Evolutionary conservation across 2,797 vertebrate species (phyloP).

Genomic region (Notoglanidium macrostoma): DNA sequence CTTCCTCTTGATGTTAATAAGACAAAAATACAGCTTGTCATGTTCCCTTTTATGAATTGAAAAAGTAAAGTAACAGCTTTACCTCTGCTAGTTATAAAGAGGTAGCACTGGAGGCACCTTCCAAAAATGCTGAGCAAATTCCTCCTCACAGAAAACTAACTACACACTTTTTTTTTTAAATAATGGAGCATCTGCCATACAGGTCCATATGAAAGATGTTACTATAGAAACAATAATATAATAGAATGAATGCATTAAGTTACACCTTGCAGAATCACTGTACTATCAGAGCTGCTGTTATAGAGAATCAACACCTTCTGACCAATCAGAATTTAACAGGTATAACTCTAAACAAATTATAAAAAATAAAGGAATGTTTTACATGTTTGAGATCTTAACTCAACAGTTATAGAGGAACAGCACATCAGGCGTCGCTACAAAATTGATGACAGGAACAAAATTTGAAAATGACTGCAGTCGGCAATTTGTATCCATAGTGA

Average conservation of each 20-base stretch:
- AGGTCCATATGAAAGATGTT: neutral
- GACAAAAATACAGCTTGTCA: neutral
- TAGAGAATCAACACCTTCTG: neutral
- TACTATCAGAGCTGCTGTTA: neutral
- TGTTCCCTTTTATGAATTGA: neutral
- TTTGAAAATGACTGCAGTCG: neutral
- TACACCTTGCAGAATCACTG: neutral
- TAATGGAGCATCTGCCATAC: neutral
- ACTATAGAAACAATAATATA: slow-evolving; percentile 11
- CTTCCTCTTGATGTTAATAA: neutral
- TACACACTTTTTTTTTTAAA: neutral
- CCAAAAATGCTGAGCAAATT: neutral
- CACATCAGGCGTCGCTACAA: neutral
- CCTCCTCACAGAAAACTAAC: neutral
- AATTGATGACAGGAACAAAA: neutral
- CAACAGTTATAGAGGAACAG: neutral
- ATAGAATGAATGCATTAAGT: neutral
- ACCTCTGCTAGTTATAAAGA: neutral
- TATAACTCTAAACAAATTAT: neutral
- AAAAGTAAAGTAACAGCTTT: neutral
- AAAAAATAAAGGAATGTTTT: neutral
- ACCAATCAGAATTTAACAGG: neutral
- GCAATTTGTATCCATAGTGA: neutral
- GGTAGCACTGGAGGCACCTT: neutral
- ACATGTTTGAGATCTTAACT: neutral